A percentile compares a stretch with the other conserved stretches of the same genome.
Conservation (phyloP, 2,797 vertebrate species). For the Enteromius mattozi region DNA sequence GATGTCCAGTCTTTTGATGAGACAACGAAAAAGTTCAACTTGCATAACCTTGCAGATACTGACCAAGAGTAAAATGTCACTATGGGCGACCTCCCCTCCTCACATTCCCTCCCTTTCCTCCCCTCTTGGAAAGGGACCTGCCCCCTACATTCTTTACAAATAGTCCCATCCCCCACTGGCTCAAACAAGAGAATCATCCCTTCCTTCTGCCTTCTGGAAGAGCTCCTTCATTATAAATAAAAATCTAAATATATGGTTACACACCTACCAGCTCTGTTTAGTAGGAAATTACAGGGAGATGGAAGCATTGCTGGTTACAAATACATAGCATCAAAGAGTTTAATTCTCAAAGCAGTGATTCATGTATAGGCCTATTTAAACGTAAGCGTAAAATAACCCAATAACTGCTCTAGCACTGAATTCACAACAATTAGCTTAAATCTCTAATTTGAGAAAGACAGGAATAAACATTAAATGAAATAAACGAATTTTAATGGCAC, state of each 20-base stretch:
- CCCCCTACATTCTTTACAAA: conserved; percentile 85
- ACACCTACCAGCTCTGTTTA: conserved; percentile 18
- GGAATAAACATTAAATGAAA: background rate
- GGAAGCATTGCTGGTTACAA: background rate
- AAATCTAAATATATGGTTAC: conserved; percentile 22
- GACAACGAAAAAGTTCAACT: conserved; percentile 45
- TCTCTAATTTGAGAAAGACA: background rate
- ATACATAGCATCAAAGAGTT: background rate
- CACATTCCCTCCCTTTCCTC: conserved; percentile 72
- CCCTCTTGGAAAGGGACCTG: conserved; percentile 71
- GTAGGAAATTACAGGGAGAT: background rate
- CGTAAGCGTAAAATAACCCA: background rate
- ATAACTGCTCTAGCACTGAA: background rate
- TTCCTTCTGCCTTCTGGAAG: conserved; percentile 63
- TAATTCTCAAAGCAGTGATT: background rate
- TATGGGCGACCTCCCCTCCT: conserved; percentile 66
- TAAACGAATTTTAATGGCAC: background rate
- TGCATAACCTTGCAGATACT: conserved; percentile 60
- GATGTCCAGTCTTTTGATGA: conserved; percentile 28
- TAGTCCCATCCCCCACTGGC: conserved; percentile 75
- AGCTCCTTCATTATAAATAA: conserved; percentile 39
- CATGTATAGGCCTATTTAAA: background rate
- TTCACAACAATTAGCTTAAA: background rate
- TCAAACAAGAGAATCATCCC: conserved; percentile 78
- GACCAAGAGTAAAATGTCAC: conserved; percentile 76